These are phyloP conservation scores for Diplazon laetatorius DNA, from an alignment of 2,888 invertebrate species.

Conservation along the genomic window DNA sequence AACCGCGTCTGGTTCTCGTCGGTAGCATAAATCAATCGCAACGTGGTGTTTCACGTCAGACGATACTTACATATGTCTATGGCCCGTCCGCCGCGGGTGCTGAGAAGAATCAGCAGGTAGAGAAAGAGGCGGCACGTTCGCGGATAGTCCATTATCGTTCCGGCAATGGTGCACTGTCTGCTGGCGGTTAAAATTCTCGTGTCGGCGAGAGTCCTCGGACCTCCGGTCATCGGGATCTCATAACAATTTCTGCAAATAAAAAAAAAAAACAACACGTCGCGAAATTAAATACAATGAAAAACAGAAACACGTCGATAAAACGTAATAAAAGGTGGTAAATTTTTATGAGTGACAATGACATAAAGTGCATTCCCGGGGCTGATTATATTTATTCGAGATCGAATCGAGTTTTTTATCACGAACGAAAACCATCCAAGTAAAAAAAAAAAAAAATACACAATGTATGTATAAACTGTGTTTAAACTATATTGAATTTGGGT, in stretches of 20 bases:
- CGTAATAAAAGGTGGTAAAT: neutral
- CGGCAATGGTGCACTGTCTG: constrained; percentile 37
- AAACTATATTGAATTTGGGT: no score
- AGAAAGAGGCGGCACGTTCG: constrained; percentile 77
- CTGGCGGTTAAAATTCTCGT: constrained; percentile 36
- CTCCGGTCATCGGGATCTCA: constrained; percentile 81
- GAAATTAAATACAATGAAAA: constrained; percentile 10
- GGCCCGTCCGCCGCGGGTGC: constrained; percentile 75
- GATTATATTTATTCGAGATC: no score
- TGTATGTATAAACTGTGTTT: no score
- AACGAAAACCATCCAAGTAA: no score
- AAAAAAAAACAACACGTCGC: constrained; percentile 31
- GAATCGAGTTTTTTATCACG: no score
- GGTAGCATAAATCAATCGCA: constrained; percentile 62
- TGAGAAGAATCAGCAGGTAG: constrained; percentile 75
- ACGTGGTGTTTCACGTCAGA: constrained; percentile 53
- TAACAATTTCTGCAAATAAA: constrained; percentile 77
- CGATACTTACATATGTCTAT: constrained; percentile 81
- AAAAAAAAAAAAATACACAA: neutral
- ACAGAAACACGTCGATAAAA: neutral
- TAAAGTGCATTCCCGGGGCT: no score
- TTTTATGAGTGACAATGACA: neutral
- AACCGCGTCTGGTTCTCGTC: constrained; percentile 20
- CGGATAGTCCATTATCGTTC: constrained; percentile 78
- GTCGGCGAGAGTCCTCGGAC: constrained; percentile 70